Percentiles rank a stretch among this genome's conserved stretches.
Conservation (phyloP, 2,113 vertebrate genomes). For the Pipra filicauda region DNA sequence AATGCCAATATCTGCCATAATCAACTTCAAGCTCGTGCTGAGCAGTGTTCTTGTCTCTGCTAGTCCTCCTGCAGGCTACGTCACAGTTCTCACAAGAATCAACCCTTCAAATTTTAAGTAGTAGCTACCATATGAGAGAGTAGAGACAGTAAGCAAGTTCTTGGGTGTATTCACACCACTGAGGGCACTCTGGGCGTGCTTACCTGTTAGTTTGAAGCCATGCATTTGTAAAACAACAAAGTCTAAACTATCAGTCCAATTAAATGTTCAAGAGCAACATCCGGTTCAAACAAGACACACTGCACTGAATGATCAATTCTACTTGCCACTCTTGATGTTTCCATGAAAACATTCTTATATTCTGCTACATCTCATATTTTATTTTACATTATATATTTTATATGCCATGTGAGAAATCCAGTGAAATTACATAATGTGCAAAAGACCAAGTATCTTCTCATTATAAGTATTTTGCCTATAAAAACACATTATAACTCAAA, state of each 20-base stretch:
- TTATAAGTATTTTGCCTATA: neutral
- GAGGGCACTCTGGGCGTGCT: neutral
- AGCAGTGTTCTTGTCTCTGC: neutral
- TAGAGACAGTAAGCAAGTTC: neutral
- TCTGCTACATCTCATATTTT: neutral
- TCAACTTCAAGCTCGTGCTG: neutral
- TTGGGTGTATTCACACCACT: neutral
- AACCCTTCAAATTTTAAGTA: neutral
- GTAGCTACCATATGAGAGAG: neutral
- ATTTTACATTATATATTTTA: neutral
- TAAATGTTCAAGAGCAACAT: neutral
- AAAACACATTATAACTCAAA: neutral
- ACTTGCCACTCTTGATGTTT: neutral
- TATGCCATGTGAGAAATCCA: neutral
- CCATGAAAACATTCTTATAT: neutral
- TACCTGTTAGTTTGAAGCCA: neutral
- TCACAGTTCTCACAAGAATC: neutral
- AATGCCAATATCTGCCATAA: conserved; percentile 35
- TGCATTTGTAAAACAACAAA: neutral
- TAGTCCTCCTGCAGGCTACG: neutral
- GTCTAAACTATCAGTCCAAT: neutral
- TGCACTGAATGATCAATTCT: neutral
- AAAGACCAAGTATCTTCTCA: neutral
- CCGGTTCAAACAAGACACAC: neutral
- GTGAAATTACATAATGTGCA: neutral